Evolutionary conservation across 2,888 invertebrate species (phyloP).

Genomic region (Caenorhabditis sulstoni): DNA sequence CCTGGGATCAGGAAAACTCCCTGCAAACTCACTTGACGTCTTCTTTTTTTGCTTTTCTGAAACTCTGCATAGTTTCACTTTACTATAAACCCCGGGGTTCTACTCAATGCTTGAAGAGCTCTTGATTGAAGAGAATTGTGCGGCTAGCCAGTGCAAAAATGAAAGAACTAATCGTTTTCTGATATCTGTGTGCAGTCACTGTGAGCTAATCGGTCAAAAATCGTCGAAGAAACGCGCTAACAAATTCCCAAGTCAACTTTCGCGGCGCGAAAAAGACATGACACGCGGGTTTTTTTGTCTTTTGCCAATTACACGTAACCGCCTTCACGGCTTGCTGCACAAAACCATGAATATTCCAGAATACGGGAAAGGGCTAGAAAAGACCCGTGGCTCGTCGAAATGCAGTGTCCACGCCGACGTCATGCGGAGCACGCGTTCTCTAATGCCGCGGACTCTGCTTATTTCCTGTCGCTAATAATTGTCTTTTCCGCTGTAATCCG

Average conservation of each 20-base stretch:
- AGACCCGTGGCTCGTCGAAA: background rate
- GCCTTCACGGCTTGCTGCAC: conserved; percentile 42
- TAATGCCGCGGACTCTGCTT: no score
- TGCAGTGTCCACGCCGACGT: no score
- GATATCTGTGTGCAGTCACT: background rate
- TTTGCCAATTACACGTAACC: conserved; percentile 44
- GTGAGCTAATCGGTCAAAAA: conserved; percentile 38
- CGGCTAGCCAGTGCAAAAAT: no score
- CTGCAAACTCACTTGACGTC: no score
- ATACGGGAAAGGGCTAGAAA: conserved; percentile 5
- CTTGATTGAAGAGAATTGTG: no score
- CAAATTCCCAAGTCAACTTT: conserved; percentile 43
- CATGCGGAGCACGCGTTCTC: background rate
- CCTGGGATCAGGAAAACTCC: no score
- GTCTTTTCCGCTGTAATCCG: background rate
- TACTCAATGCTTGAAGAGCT: no score
- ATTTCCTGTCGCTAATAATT: background rate
- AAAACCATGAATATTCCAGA: conserved; percentile 49
- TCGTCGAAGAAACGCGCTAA: conserved; percentile 38
- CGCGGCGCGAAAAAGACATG: background rate
- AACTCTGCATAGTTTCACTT: no score
- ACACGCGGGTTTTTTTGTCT: conserved; percentile 21
- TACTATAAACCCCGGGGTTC: no score
- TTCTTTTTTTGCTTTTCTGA: no score
- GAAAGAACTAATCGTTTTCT: no score